Evolutionary conservation across 1,140 invertebrate genomes (phyloP).

Genomic region (Listronotus bonariensis): DNA sequence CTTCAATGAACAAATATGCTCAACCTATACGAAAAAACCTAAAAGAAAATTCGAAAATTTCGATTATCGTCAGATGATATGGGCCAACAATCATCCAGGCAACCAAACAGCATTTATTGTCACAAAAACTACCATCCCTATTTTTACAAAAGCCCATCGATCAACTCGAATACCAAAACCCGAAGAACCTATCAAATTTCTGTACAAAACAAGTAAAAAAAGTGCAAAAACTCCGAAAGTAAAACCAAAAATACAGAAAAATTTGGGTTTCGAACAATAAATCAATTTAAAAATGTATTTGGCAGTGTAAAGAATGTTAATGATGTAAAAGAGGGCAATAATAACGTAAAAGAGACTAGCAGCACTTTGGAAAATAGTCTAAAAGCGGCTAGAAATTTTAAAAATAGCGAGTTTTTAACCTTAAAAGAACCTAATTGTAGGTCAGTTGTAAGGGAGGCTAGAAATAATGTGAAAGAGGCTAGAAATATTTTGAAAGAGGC

Average conservation of each 20-base stretch:
- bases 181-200: slow-evolving; percentile 53
- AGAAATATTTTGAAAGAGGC: neutral
- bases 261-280: neutral
- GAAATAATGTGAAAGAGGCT: neutral
- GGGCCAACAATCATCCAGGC: slow-evolving; percentile 51
- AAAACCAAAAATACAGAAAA: neutral
- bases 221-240: slow-evolving; percentile 8
- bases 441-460: neutral
- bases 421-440: no score
- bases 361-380: neutral
- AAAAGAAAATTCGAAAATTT: no score
- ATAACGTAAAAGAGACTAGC: neutral
- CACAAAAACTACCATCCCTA: slow-evolving; percentile 43
- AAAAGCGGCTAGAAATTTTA: neutral
- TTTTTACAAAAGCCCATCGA: slow-evolving; percentile 41
- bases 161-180: slow-evolving; percentile 45
- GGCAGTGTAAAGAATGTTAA: slow-evolving; percentile 11
- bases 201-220: slow-evolving; percentile 51
- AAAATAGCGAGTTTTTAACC: no score
- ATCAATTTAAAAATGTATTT: slow-evolving; percentile 14
- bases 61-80: slow-evolving; percentile 41
- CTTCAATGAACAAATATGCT: no score
- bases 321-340: neutral
- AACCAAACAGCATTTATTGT: slow-evolving; percentile 29
- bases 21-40: no score